Percentiles rank a stretch among this genome's conserved stretches.
These are phyloP conservation scores for Spea hammondii DNA, from an alignment of 2,797 vertebrate genomes.

Conservation along the genomic window DNA sequence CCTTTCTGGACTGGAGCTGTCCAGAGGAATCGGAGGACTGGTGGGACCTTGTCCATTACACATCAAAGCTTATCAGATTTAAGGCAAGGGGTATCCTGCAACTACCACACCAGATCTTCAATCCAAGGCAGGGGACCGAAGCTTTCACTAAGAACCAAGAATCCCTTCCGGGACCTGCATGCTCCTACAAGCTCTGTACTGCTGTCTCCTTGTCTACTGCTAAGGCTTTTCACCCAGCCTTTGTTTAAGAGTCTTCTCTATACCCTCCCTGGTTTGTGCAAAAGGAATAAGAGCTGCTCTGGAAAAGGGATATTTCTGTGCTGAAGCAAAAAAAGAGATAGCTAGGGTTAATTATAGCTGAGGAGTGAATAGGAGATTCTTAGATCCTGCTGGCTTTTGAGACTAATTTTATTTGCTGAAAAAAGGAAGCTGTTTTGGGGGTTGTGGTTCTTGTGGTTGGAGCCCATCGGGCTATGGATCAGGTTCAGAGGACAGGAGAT, in stretches of 20 bases:
- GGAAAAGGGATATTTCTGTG: background rate
- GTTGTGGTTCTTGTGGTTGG: constrained; percentile 41
- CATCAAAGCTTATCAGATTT: constrained; percentile 8
- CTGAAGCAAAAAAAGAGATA: background rate
- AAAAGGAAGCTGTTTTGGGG: constrained; percentile 11
- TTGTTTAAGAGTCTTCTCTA: background rate
- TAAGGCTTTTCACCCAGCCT: background rate
- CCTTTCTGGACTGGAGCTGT: constrained; percentile 26
- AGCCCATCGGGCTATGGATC: constrained; percentile 51
- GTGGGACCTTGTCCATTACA: constrained; percentile 42
- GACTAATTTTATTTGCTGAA: constrained; percentile 22
- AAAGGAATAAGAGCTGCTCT: background rate
- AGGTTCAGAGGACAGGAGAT: constrained; percentile 61
- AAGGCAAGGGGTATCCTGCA: constrained; percentile 8
- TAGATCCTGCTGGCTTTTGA: constrained; percentile 17
- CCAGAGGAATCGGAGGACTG: constrained; percentile 17
- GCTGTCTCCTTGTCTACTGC: background rate
- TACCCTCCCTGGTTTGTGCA: background rate
- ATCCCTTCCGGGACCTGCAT: constrained; percentile 40
- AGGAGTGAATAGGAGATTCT: constrained; percentile 30
- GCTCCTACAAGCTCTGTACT: constrained; percentile 32
- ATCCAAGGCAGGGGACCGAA: constrained; percentile 4
- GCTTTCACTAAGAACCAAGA: constrained; percentile 10
- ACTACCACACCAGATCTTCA: background rate
- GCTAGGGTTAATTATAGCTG: constrained; percentile 51